Base-by-base conservation (phyloP, 1,140 invertebrate genomes). In the Aricia agestis region DNA sequence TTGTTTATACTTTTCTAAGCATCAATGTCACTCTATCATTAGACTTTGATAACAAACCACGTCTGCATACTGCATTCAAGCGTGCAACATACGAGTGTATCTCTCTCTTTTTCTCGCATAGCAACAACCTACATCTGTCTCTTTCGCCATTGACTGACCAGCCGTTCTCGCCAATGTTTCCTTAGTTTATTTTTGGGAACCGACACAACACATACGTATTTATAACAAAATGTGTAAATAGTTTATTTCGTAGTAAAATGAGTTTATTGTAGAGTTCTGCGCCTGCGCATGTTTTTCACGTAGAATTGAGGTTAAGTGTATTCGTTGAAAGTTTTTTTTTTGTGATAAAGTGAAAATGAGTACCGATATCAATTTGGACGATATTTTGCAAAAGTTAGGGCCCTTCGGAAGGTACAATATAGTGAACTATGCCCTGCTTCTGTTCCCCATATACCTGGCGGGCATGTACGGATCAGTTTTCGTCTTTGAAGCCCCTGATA, bases 381-480 rank as follows among this genome's bases (percentile, higher is more conserved):
- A 69, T 9, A 82, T 89, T 70, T 74, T 89, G 36, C 69, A 82
- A 32, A 77, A 90, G 57, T 72, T 90, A 5, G 86, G 85, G 6
- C 70, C 85, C 32, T 91, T 91, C 61, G 89, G 89, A 15, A 87
- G 69, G 74, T 91, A 87, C 69, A 91, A 89, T 69, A 73, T 90
- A 10, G 73, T 91, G 58, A 91, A 91, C 68, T 91, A 89, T 84
- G 83, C 83, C 6, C 74, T 91, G 19, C 72, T 87, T 10, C 73
- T 91, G 52, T 86, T 89, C 32, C 89, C 89, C 0, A 84, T 89
- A 67, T 90, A 79, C 76, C 84, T 90, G 78, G 87, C 87, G 70
- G 87, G 89, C 83, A 89, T 91, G 80, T 91, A 82, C 57, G 86
- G 87, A 18, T 82, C 84, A 10, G 81, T 87, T 25, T 91, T 74